Base-by-base conservation (phyloP, 2,113 vertebrate genomes). In the Gnathonemus longibarbis region DNA sequence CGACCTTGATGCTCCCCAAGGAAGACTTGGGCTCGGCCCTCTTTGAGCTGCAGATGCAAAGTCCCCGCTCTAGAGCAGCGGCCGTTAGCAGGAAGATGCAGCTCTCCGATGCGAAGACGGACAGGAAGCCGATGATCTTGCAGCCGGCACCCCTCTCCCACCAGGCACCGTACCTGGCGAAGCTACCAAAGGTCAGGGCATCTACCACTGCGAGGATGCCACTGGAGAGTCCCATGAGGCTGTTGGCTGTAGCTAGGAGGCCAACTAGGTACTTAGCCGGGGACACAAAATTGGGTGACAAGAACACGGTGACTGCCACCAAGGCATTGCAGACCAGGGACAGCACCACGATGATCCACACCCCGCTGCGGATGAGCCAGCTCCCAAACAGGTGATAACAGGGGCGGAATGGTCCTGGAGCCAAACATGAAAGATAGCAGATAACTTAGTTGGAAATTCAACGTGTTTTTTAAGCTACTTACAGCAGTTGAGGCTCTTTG, bases 91-190 rank as follows among this genome's bases (percentile, higher is more conserved):
- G 94, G 94, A 99, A 98, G 91, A 98, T 94, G 17, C 97, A 96
- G 7, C 96, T 96, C 90, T 99, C 97, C 0, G 97, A 97, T 2
- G 98, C 96, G 91, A 98, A 98, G 84, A 98, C 95, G 9, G 96
- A 97, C 92, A 98, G 92, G 92, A 98, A 96, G 0, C 97, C 97
- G 2, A 96, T 95, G 58, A 97, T 86, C 58, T 95, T 96, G 93
- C 98, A 99, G 39, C 97, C 96, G 7, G 93, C 91, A 90, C 98
- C 97, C 91, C 95, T 96, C 94, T 98, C 97, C 98, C 98, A 99
- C 91, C 52, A 90, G 0, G 96, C 96, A 0, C 98, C 98, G 0
- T 97, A 98, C 74, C 92, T 95, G 42, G 97, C 97, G 91, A 99
- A 99, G 91, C 92, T 96, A 19, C 97, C 97, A 11, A 96, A 99